These are phyloP conservation scores for Meiosimyza platycephala DNA, from an alignment of 2,888 invertebrate species.

Conservation along the genomic window DNA sequence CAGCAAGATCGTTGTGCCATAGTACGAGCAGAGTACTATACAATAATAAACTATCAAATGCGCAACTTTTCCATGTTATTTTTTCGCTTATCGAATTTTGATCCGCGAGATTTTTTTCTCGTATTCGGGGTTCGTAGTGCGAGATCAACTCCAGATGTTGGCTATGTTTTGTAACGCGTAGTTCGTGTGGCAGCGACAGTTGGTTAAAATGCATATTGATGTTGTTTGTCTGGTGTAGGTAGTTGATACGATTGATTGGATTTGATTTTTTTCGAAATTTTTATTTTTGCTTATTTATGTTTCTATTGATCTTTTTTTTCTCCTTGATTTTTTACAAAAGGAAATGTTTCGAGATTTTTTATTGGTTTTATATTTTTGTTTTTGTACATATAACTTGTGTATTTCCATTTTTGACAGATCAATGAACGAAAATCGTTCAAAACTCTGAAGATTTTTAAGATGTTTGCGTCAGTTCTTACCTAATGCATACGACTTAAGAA, in stretches of 20 bases:
- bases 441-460: too few relatives aligned
- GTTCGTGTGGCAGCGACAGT: not conserved
- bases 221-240: constrained; percentile 10
- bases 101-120: not conserved
- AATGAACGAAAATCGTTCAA: constrained; percentile 1
- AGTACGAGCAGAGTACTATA: not conserved
- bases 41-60: constrained; percentile 16
- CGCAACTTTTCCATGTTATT: constrained; percentile 1
- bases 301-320: not conserved
- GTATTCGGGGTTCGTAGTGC: not conserved
- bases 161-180: not conserved
- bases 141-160: constrained; percentile 24
- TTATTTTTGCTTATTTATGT: constrained; percentile 11
- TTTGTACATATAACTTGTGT: not conserved
- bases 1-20: not conserved
- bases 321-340: constrained; percentile 7
- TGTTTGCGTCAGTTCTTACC: too few relatives aligned
- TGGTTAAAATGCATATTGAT: not conserved
- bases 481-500: too few relatives aligned
- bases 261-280: not conserved
- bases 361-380: constrained; percentile 1
- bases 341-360: not conserved
- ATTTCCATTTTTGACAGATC: not conserved
- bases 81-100: not conserved
- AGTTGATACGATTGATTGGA: constrained; percentile 15